phyloP scores from a whole-genome alignment of 2,113 vertebrate species.

The Cinclus cinclus region DNA sequence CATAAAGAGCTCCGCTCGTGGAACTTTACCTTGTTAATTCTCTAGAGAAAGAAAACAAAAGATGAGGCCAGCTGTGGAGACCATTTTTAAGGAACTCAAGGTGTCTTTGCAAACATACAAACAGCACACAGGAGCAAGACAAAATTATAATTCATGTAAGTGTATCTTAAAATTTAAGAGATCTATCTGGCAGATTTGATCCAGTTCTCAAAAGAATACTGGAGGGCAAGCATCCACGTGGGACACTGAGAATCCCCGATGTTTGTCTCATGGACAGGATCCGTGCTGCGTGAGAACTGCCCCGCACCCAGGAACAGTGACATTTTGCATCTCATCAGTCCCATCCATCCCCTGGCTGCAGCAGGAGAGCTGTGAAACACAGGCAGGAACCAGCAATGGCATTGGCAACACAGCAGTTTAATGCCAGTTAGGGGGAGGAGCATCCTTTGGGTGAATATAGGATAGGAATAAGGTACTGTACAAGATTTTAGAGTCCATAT shows the following conservation, averaged over 20 bases:
- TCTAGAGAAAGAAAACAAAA: conserved; percentile 9
- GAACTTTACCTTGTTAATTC: background rate
- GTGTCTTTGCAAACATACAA: background rate
- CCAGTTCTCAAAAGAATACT: background rate
- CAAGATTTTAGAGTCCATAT: conserved; percentile 26
- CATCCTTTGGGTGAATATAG: background rate
- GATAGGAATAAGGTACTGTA: background rate
- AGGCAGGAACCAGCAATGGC: background rate
- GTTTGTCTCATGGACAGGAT: background rate
- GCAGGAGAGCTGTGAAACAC: background rate
- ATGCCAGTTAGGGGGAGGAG: background rate
- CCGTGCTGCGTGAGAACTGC: background rate
- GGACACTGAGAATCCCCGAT: background rate
- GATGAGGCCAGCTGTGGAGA: background rate
- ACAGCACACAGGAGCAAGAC: conserved; percentile 40
- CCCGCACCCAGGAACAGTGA: background rate
- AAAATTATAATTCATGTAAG: conserved; percentile 31
- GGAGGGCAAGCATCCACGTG: background rate
- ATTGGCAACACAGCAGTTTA: background rate
- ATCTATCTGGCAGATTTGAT: background rate
- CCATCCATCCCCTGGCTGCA: background rate
- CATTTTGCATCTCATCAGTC: background rate
- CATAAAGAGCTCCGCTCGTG: background rate
- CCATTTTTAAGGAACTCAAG: conserved; percentile 17
- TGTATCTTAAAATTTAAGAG: background rate